Evolutionary conservation across 2,113 vertebrate species (phyloP).

Genomic region (Condylura cristata): DNA sequence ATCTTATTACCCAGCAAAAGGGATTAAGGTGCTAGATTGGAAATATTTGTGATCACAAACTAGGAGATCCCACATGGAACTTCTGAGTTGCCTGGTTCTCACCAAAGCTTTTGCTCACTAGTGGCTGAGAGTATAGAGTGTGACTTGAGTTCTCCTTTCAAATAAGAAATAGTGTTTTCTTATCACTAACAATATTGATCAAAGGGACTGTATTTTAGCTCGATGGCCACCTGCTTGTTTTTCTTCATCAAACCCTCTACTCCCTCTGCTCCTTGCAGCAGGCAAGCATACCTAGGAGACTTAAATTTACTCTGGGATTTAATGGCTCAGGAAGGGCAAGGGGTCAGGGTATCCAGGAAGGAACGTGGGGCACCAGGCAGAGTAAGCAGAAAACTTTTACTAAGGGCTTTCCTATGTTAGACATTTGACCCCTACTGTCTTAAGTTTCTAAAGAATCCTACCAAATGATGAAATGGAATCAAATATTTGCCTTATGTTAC

Average conservation of each 20-base stretch:
- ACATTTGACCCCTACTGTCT: background rate
- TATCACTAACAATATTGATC: background rate
- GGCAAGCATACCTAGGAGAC: background rate
- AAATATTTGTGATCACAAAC: background rate
- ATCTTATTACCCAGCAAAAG: constrained; percentile 40
- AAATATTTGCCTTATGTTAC: background rate
- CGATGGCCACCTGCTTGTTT: background rate
- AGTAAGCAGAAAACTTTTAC: background rate
- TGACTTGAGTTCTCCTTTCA: background rate
- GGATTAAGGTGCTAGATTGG: constrained; percentile 49
- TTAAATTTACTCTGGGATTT: background rate
- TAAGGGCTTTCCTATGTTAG: background rate
- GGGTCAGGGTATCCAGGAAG: background rate
- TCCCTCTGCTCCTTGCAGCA: background rate
- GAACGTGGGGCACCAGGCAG: background rate
- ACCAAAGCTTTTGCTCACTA: background rate
- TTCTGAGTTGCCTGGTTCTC: constrained; percentile 31
- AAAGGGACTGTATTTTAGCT: background rate
- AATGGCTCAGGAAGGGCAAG: background rate
- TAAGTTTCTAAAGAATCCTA: background rate
- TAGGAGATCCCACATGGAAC: background rate
- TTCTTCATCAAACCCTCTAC: background rate
- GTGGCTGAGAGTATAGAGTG: background rate
- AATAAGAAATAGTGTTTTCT: background rate
- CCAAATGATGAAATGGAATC: background rate